Evolutionary conservation across 64 coral and sea anemone genomes (phyloP).

Genomic region (Dendronephthya gigantea): DNA sequence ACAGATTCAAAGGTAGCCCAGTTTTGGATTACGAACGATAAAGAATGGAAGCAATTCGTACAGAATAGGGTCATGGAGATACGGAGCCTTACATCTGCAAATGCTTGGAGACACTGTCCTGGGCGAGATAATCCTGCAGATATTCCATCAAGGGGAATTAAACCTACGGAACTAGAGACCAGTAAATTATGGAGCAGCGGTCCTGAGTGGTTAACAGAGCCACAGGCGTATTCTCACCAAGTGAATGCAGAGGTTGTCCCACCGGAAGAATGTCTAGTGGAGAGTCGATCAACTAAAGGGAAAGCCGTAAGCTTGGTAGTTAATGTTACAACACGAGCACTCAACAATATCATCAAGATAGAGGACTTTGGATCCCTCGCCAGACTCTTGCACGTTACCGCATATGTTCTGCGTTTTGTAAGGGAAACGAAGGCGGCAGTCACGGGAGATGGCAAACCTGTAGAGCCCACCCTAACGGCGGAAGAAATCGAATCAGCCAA

Average conservation of each 20-base stretch:
- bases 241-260: too few species aligned
- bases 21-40: neutral
- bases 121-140: neutral
- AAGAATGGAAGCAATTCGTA: neutral
- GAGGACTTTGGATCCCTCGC: neutral
- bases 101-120: neutral
- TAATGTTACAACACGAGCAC: neutral
- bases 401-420: too few species aligned
- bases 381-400: neutral
- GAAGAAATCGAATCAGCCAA: too few species aligned
- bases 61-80: neutral
- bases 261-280: too few species aligned
- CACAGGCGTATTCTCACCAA: neutral
- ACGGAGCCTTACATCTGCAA: neutral
- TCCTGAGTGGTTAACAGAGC: neutral
- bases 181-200: neutral
- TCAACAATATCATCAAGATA: neutral
- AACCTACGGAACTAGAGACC: neutral
- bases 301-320: neutral
- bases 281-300: neutral
- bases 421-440: too few species aligned
- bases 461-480: too few species aligned
- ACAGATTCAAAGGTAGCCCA: neutral
- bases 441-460: too few species aligned
- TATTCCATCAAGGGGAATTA: neutral